A percentile compares a stretch with the other conserved stretches of the same genome.
Conservation (phyloP, 2,888 invertebrate genomes). For the Norana najaformis region DNA sequence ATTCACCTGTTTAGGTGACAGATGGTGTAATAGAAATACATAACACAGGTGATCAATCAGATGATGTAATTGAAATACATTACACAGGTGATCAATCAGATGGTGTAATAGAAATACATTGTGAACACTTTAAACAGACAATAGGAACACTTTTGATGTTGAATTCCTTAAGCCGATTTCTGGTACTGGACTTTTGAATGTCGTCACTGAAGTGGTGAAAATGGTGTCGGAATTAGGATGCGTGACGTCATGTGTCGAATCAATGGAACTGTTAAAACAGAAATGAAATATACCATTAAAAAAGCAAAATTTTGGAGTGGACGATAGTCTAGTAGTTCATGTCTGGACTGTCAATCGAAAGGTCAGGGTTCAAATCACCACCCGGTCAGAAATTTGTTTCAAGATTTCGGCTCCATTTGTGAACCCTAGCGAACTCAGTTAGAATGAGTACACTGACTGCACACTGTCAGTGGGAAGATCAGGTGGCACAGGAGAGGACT, state of each 20-base stretch:
- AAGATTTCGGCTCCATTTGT: too few species aligned
- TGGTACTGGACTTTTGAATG: neutral
- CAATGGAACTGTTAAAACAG: slow-evolving; percentile 74
- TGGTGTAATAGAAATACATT: neutral
- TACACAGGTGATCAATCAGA: too few species aligned
- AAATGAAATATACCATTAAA: neutral
- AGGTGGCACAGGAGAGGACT: too few species aligned
- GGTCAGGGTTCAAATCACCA: too few species aligned
- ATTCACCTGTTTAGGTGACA: too few species aligned
- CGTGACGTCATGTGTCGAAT: slow-evolving; percentile 96
- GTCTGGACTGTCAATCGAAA: too few species aligned
- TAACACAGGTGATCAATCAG: neutral
- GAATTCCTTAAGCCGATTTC: neutral
- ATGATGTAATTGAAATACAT: neutral
- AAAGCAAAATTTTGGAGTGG: too few species aligned
- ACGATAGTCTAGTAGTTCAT: too few species aligned
- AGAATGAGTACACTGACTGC: too few species aligned
- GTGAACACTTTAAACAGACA: neutral
- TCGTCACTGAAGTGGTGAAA: slow-evolving; percentile 85
- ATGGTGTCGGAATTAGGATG: slow-evolving; percentile 86
- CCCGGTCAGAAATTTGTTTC: too few species aligned
- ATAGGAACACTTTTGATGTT: neutral
- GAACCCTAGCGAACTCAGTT: too few species aligned
- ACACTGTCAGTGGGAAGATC: too few species aligned
- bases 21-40: neutral